phyloP scores from a whole-genome alignment of 2,113 vertebrate species.

The Hippocampus abdominalis region DNA sequence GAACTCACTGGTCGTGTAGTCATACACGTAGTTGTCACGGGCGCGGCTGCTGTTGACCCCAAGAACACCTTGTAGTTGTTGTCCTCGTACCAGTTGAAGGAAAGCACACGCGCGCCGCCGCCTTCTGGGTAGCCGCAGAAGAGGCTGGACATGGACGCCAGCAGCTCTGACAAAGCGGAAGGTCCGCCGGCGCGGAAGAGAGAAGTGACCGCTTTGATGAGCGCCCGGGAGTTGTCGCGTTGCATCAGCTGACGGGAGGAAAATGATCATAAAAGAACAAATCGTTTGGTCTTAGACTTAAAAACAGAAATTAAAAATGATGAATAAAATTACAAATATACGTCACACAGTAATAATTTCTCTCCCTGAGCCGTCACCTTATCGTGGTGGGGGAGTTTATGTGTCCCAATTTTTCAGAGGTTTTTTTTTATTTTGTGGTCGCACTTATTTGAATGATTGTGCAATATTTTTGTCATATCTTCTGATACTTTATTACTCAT shows the following conservation, averaged over 20 bases:
- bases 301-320: too few species aligned
- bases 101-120: slow-evolving; percentile 84
- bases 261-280: not conserved
- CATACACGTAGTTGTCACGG: slow-evolving; percentile 77
- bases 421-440: not conserved
- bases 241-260: slow-evolving; percentile 78
- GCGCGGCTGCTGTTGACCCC: slow-evolving; percentile 84
- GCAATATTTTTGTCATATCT: not conserved
- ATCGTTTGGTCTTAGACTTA: too few species aligned
- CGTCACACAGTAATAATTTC: too few species aligned
- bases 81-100: slow-evolving; percentile 99
- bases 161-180: slow-evolving; percentile 75
- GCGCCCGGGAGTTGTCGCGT: slow-evolving; percentile 75
- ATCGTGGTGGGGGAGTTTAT: too few species aligned
- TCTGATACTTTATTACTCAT: not conserved
- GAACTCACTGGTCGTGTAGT: slow-evolving; percentile 85
- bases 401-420: too few species aligned
- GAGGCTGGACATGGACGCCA: slow-evolving; percentile 77
- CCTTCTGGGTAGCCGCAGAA: slow-evolving; percentile 92
- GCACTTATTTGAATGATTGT: not conserved
- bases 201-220: slow-evolving; percentile 71
- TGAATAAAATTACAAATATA: too few species aligned
- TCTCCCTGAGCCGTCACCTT: too few species aligned
- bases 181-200: slow-evolving; percentile 71
- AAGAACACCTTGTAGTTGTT: slow-evolving; percentile 97